These are phyloP conservation scores for Mastomys coucha DNA, from an alignment of 2,113 vertebrate species.

Conservation along the genomic window DNA sequence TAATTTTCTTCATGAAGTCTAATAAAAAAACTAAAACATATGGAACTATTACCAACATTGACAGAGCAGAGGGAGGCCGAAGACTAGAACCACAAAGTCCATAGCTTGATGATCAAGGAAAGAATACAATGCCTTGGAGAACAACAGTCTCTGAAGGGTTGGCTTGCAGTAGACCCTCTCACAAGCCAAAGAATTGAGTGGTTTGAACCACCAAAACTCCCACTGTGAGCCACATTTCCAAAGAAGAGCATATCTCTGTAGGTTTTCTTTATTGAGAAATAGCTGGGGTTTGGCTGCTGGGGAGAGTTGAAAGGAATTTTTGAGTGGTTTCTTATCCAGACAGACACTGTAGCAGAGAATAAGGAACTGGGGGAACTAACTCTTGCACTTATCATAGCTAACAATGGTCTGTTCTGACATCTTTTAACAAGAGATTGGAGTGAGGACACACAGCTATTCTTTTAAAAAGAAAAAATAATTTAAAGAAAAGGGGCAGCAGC, in stretches of 20 bases:
- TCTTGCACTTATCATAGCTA: fast-evolving
- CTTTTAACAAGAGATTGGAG: background rate
- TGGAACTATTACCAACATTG: background rate
- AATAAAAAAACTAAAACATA: background rate
- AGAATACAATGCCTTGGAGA: background rate
- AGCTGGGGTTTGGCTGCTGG: background rate
- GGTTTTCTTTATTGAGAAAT: background rate
- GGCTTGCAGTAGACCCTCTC: background rate
- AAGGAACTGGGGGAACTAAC: background rate
- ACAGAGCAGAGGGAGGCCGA: background rate
- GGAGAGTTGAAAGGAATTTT: background rate
- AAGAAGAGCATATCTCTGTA: background rate
- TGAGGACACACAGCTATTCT: background rate
- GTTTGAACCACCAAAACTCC: background rate
- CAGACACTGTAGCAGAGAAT: background rate
- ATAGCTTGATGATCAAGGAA: background rate
- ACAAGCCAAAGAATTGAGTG: background rate
- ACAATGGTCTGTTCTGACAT: background rate
- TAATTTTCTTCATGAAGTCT: background rate
- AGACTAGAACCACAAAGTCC: background rate
- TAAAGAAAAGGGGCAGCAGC: background rate
- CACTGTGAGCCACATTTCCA: background rate
- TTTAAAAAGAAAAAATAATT: background rate
- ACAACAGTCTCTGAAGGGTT: background rate
- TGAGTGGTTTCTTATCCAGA: background rate